Conservation (phyloP, 1,140 invertebrate species). For the Yoshiicerus persimilis region DNA sequence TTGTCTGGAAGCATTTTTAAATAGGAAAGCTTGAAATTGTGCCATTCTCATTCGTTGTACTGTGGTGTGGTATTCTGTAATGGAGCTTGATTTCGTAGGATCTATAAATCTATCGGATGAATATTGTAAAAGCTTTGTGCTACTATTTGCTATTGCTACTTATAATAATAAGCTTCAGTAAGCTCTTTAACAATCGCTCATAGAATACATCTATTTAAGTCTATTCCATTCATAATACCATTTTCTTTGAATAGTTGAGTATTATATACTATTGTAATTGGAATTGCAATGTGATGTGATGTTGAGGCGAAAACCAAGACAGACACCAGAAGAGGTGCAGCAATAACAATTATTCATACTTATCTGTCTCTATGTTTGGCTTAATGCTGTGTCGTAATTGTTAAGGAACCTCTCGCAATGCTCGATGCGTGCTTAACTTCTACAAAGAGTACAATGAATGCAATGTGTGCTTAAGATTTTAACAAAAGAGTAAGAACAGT, state of each 20-base stretch:
- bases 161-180: not conserved
- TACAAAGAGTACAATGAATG: not conserved
- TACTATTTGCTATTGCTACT: not conserved
- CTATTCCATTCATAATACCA: not conserved
- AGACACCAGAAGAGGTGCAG: not conserved
- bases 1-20: constrained; percentile 5
- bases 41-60: not conserved
- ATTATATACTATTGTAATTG: not conserved
- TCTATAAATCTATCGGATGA: not conserved
- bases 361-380: not conserved
- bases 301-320: not conserved
- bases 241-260: not conserved
- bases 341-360: constrained; percentile 14
- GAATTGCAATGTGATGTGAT: not conserved
- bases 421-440: not conserved
- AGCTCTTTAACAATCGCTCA: not conserved
- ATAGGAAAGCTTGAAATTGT: not conserved
- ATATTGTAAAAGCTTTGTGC: not conserved
- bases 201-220: not conserved
- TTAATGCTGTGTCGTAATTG: not conserved
- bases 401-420: not conserved
- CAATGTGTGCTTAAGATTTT: not conserved
- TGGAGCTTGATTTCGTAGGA: not conserved
- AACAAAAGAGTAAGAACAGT: not conserved
- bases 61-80: not conserved